A percentile compares a stretch with the other conserved stretches of the same genome.
Evolutionary conservation across 2,797 vertebrate species (phyloP).

Genomic region (Chromobotia macracanthus): DNA sequence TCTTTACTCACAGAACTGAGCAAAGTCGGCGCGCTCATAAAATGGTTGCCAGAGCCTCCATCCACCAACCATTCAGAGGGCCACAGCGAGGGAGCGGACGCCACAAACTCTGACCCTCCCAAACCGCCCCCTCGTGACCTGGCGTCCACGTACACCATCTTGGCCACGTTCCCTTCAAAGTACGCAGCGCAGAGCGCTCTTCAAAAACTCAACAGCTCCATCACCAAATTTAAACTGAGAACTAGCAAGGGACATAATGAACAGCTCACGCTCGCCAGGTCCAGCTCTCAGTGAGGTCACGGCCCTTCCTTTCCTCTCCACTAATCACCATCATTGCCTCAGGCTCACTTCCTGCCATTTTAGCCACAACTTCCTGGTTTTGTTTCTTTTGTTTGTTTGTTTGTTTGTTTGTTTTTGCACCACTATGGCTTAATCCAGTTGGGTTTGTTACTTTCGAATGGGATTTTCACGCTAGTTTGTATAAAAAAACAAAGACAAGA

Average conservation of each 20-base stretch:
- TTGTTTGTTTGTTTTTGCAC: conserved; percentile 48
- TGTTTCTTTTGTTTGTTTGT: no score
- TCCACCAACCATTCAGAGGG: conserved; percentile 77
- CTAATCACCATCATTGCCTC: conserved; percentile 60
- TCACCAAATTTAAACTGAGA: conserved; percentile 84
- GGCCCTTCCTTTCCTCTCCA: conserved; percentile 56
- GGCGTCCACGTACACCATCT: conserved; percentile 85
- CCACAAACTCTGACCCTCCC: conserved; percentile 68
- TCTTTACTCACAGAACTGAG: conserved; percentile 86
- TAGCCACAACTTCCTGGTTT: conserved; percentile 31
- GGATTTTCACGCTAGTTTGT: conserved; percentile 55
- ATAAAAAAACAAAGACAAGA: conserved; percentile 20
- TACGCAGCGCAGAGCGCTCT: conserved; percentile 81
- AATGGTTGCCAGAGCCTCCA: conserved; percentile 81
- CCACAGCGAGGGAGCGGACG: conserved; percentile 68
- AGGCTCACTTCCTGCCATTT: conserved; percentile 64
- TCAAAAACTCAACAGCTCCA: conserved; percentile 81
- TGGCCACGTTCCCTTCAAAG: conserved; percentile 85
- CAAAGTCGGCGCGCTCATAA: conserved; percentile 84
- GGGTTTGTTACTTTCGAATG: conserved; percentile 50
- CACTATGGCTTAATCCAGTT: conserved; percentile 43
- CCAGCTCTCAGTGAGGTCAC: conserved; percentile 82
- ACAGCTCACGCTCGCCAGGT: conserved; percentile 81
- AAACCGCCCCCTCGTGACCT: conserved; percentile 73
- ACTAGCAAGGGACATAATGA: conserved; percentile 85